A percentile compares a stretch with the other conserved stretches of the same genome.
These are phyloP conservation scores for Ahaetulla prasina DNA, from an alignment of 2,113 vertebrate species.

Conservation along the genomic window DNA sequence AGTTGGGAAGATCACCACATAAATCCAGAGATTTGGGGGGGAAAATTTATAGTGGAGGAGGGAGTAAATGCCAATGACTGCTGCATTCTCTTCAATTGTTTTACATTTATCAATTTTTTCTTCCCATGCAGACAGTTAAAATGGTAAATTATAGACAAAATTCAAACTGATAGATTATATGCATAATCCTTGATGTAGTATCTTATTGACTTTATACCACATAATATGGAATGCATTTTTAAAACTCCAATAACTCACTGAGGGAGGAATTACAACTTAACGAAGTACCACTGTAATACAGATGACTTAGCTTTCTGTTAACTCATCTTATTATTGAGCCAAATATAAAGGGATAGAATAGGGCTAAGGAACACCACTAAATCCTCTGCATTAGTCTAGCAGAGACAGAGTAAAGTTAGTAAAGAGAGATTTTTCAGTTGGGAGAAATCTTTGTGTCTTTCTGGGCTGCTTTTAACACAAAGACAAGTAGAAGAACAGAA, in stretches of 20 bases:
- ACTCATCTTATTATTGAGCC: neutral
- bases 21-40: neutral
- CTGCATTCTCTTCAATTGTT: neutral
- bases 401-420: neutral
- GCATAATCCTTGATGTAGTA: neutral
- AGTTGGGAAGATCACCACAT: neutral
- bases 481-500: neutral
- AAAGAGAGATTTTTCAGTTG: neutral
- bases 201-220: neutral
- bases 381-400: neutral
- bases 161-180: neutral
- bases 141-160: neutral
- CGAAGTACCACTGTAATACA: neutral
- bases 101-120: neutral
- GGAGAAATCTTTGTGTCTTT: neutral
- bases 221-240: neutral
- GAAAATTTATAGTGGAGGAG: neutral
- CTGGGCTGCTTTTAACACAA: neutral
- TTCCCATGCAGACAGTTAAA: neutral
- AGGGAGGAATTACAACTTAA: neutral
- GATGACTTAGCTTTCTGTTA: neutral
- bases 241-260: neutral
- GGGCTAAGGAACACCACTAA: neutral
- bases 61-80: neutral
- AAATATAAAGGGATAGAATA: neutral